Conservation (phyloP, 2,888 invertebrate genomes). For the Stenoptilia bipunctidactyla region DNA sequence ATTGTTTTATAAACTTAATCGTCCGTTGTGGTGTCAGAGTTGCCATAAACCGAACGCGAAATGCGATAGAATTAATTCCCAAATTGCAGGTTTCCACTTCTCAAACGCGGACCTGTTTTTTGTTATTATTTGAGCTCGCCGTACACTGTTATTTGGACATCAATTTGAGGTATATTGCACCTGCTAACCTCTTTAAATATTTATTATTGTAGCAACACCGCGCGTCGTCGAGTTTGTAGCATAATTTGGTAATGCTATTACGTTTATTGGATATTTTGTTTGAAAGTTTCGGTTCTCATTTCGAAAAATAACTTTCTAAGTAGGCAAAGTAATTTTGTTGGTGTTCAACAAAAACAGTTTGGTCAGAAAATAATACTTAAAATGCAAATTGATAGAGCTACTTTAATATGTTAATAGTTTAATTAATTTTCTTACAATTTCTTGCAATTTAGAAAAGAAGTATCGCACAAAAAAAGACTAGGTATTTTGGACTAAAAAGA, state of each 20-base stretch:
- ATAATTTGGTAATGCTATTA: conserved; percentile 34
- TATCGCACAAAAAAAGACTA: no score
- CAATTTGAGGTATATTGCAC: conserved; percentile 54
- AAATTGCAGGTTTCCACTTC: conserved; percentile 48
- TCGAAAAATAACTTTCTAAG: no score
- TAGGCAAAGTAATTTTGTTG: no score
- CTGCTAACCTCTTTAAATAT: conserved; percentile 61
- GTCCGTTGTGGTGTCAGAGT: conserved; percentile 46
- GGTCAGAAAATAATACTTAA: no score
- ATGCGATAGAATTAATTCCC: conserved; percentile 58
- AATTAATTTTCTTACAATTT: no score
- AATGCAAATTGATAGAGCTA: no score
- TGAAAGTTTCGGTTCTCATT: not conserved
- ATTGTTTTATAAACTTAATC: conserved; percentile 41
- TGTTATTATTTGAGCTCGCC: conserved; percentile 39
- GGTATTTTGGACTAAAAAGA: no score
- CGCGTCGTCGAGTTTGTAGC: conserved; percentile 25
- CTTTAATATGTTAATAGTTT: no score
- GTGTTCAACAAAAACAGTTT: no score
- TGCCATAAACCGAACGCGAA: conserved; percentile 40
- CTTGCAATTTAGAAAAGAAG: no score
- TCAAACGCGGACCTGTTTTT: conserved; percentile 33
- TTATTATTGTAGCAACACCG: conserved; percentile 43
- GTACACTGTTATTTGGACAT: conserved; percentile 54
- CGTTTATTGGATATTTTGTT: conserved; percentile 13